Evolutionary conservation across 2,113 vertebrate species (phyloP).

Genomic region (Fregetta grallaria): DNA sequence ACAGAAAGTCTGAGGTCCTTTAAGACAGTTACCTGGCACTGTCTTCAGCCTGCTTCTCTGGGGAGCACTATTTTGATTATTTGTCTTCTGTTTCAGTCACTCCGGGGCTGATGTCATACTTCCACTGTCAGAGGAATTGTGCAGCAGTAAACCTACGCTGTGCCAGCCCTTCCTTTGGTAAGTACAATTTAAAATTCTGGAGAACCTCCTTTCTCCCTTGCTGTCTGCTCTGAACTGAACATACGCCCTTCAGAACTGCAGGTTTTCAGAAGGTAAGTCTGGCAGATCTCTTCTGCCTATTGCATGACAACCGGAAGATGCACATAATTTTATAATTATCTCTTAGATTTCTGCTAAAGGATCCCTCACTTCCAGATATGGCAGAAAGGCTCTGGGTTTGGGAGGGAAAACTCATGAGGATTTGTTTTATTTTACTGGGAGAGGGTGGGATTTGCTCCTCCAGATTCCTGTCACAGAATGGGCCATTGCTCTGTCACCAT

Average conservation of each 20-base stretch:
- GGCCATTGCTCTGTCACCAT: background rate
- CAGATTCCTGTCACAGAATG: background rate
- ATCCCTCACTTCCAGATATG: background rate
- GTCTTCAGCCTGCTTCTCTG: background rate
- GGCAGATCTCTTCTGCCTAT: background rate
- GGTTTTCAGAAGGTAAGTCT: background rate
- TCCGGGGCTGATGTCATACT: background rate
- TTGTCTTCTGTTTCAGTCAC: conserved; percentile 32
- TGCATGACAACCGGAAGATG: background rate
- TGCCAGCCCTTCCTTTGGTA: background rate
- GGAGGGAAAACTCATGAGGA: background rate
- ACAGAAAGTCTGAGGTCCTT: background rate
- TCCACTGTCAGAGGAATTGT: background rate
- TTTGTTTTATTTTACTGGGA: background rate
- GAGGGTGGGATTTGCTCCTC: background rate
- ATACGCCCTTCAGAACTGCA: background rate
- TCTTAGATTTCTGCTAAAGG: background rate
- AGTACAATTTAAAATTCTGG: background rate
- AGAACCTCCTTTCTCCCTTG: background rate
- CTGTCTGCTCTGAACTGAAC: background rate
- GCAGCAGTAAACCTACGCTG: background rate
- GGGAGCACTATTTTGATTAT: conserved; percentile 1
- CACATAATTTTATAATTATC: background rate
- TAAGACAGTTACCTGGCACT: background rate
- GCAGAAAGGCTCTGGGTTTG: background rate